Evolutionary conservation across 2,888 invertebrate genomes (phyloP).

Genomic region (Parnassius apollo): DNA sequence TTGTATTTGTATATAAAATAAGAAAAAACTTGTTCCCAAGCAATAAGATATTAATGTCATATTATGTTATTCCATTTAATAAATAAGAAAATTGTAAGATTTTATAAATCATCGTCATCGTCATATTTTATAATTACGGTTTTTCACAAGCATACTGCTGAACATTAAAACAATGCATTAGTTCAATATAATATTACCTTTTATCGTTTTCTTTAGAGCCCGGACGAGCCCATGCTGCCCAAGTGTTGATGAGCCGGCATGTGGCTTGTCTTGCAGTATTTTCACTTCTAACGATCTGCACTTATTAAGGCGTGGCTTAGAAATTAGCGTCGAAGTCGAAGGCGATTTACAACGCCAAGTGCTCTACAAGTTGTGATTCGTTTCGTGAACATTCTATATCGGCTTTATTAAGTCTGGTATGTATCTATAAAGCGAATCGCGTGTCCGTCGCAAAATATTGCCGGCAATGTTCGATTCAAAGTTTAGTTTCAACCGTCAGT

Average conservation of each 20-base stretch:
- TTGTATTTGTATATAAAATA: no score
- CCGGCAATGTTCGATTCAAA: conserved; percentile 59
- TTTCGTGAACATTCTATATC: conserved; percentile 45
- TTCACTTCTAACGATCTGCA: conserved; percentile 22
- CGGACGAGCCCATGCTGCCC: conserved; percentile 11
- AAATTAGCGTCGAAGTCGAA: conserved; percentile 10
- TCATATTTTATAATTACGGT: neutral
- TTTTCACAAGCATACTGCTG: no score
- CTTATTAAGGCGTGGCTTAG: conserved; percentile 14
- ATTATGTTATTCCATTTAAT: no score
- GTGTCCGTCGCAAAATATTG: conserved; percentile 67
- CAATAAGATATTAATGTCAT: no score
- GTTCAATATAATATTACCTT: neutral
- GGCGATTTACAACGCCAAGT: conserved; percentile 7
- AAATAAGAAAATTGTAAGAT: neutral
- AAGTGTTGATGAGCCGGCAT: conserved; percentile 19
- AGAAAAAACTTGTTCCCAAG: no score
- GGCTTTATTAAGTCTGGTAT: neutral
- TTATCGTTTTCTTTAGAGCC: neutral
- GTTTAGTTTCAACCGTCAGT: conserved; percentile 61
- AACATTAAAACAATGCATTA: neutral
- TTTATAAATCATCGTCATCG: neutral
- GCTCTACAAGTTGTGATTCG: conserved; percentile 31
- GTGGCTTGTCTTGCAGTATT: conserved; percentile 20
- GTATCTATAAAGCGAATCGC: conserved; percentile 48